phyloP scores from a whole-genome alignment of 2,888 invertebrate species.

The Cactoblastis cactorum region DNA sequence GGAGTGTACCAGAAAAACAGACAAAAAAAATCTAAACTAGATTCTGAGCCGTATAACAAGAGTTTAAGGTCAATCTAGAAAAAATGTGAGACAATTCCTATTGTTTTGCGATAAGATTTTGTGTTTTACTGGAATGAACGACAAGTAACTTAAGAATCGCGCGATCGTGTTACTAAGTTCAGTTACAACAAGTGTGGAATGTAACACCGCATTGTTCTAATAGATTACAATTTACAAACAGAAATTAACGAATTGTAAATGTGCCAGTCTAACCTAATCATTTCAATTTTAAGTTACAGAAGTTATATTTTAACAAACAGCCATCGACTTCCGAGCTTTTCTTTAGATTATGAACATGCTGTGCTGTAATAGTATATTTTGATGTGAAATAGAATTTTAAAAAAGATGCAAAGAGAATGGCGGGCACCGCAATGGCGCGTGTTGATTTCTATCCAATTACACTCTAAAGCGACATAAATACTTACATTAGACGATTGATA shows the following conservation, averaged over 20 bases:
- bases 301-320: background rate
- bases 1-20: background rate
- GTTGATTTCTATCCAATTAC: conserved; percentile 21
- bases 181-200: too few relatives aligned
- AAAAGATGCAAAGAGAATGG: conserved; percentile 55
- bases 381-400: conserved; percentile 22
- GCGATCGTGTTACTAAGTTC: background rate
- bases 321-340: background rate
- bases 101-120: background rate
- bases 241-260: background rate
- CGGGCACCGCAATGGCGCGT: conserved; percentile 69
- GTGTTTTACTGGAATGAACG: background rate
- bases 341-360: too few relatives aligned
- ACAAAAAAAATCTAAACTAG: conserved; percentile 16
- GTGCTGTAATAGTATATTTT: background rate
- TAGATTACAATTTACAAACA: conserved; percentile 13
- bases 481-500: conserved; percentile 40
- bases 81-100: conserved; percentile 29
- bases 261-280: background rate
- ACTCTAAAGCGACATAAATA: conserved; percentile 29
- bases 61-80: conserved; percentile 31
- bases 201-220: conserved; percentile 5
- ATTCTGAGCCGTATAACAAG: conserved; percentile 16
- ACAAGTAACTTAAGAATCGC: background rate
- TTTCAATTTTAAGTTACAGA: background rate